Evolutionary conservation across 2,888 invertebrate genomes (phyloP), one percentile per base, ranked within the genome.

Genomic region (Ophion slaviceki): DNA sequence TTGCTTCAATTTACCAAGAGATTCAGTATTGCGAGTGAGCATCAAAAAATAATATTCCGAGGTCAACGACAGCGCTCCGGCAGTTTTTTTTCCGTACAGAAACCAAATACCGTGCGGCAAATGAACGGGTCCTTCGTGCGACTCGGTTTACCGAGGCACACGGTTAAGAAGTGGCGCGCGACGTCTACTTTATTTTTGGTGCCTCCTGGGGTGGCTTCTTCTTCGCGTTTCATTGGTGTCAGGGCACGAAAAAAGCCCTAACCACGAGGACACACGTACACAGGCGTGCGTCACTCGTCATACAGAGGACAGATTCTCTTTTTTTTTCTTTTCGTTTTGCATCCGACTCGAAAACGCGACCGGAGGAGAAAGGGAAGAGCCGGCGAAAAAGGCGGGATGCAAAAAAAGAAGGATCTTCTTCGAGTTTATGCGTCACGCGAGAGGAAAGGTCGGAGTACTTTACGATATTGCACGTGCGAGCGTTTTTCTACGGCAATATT

Each of bases 111-210:
- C 20, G 57, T 8, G 14, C 76, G 66, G 47, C 45, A 76, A 57
- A 76, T 64, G 47, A 36, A 45, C 66, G 66, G 32, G 53, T 36
- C 66, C 53, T 76, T 57, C 75, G 47, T 67, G 20, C 28, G 17
- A 24, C 57, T 24, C 20, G 36, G 40, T 62, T 70, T n/a, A 61
- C 45, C 67, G 67, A 79, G 59, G 28, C 78, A 61, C 61, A 61
- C 70, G 70, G 24, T 47, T 28, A 24, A 62, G 36, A 68, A 66
- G 61, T 67, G 67, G 68, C 11, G 75, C 80, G 80, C 80, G 79
- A 82, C 86, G 91, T 91, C 90, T 88, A 91, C 89, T 92, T 92
- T 92, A 92, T 92, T 92, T 92, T 91, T 87, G 91, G 91, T 90
- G 87, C 91, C 90, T 91, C 91, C 91, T 89, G 90, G 86, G 89